phyloP scores from a whole-genome alignment of 2,113 vertebrate species.

The Oryzias melastigma region DNA sequence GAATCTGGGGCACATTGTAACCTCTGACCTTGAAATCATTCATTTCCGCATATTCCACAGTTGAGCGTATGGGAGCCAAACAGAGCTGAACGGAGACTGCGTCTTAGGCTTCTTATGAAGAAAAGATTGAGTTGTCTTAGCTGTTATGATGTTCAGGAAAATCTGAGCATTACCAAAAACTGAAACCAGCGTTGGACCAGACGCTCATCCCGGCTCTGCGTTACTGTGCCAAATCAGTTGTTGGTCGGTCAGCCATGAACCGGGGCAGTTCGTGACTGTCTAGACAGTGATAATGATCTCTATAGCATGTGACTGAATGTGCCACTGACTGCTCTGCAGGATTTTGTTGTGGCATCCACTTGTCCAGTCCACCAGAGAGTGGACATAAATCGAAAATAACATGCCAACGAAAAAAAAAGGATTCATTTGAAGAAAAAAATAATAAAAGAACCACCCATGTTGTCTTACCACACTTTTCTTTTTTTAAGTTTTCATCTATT shows the following conservation, averaged over 20 bases:
- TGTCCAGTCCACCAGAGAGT: conserved; percentile 1
- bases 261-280: conserved; percentile 45
- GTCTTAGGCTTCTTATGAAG: conserved; percentile 19
- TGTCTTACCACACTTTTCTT: too few species aligned
- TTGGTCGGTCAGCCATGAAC: conserved; percentile 34
- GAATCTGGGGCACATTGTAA: conserved; percentile 53
- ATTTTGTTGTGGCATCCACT: neutral
- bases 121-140: neutral
- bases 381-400: neutral
- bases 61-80: conserved; percentile 16
- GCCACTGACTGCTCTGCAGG: neutral
- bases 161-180: conserved; percentile 5
- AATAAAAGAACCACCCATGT: too few species aligned
- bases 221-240: conserved; percentile 12
- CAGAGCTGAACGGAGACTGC: conserved; percentile 9
- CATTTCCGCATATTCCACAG: conserved; percentile 55
- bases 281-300: conserved; percentile 67
- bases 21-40: conserved; percentile 52
- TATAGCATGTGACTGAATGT: conserved; percentile 40
- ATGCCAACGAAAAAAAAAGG: too few species aligned
- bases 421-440: too few species aligned
- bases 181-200: neutral
- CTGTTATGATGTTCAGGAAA: conserved; percentile 23
- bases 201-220: neutral
- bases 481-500: too few species aligned